Evolutionary conservation across 1,140 invertebrate species (phyloP), one percentile per base, ranked within the genome.

Genomic region (Thaumetopoea pityocampa): DNA sequence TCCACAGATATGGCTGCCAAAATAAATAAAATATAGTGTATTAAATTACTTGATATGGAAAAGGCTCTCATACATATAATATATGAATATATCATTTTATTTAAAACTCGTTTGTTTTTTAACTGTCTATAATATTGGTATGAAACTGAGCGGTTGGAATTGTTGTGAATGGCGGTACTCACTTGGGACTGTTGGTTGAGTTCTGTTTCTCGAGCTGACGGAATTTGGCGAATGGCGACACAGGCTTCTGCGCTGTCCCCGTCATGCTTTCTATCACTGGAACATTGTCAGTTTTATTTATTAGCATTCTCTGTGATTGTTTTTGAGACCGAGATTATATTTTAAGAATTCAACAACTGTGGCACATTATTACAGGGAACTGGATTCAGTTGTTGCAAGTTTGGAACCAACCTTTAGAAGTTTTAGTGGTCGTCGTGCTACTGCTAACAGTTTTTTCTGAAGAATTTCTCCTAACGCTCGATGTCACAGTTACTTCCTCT

Each of bases 171-270:
- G 22, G 10, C 11, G 18, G 12, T 11, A 69, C 74, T 71, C 69
- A 95, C 93, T 92, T 94, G 82, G 92, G 91, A 52, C 88, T 87
- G 55, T 88, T 89, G 67, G 88, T 84, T 64, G 92, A 93, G 74
- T 93, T 93, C 82, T 94, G 92, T 71, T 92, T 91, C 81, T 96
- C 94, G 77, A 96, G 88, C 88, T 96, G 93, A 69, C 92, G 91
- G 87, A 96, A 96, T 87, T 96, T 96, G 67, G 92, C 91, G 86
- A 96, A 95, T 43, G 94, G 92, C 59, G 93, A 94, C 64, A 93
- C 88, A 42, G 92, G 89, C 77, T 93, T 93, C 42, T 86, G 61
- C 63, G 86, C 87, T 87, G 76, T 81, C 70, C 82, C 83, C 48
- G 79, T 87, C 51, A 86, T 82, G 60, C 84, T 87, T 60, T 89